Percentiles rank a stretch among this genome's conserved stretches.
These are phyloP conservation scores for Copidosoma aretas DNA, from an alignment of 2,888 invertebrate species.

Conservation along the genomic window DNA sequence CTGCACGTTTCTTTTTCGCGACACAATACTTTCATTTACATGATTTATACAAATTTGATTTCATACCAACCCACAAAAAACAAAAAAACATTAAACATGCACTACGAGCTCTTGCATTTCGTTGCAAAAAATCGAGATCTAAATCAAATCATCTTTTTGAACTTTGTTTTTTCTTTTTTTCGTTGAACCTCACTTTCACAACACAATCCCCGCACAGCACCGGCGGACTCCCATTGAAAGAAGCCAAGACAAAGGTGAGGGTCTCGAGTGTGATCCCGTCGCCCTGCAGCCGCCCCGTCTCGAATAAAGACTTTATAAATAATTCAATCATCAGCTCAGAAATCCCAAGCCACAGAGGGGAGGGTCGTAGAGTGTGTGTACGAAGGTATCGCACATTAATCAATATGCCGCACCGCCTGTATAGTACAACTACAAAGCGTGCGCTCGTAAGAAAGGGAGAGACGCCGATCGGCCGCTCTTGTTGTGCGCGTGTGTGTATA, in stretches of 20 bases:
- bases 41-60: too few relatives aligned
- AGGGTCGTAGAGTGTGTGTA: conserved; percentile 44
- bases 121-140: neutral
- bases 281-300: conserved; percentile 47
- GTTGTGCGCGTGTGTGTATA: conserved; percentile 44
- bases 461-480: conserved; percentile 33
- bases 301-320: conserved; percentile 61
- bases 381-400: conserved; percentile 52
- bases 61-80: too few relatives aligned
- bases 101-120: too few relatives aligned
- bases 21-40: too few relatives aligned
- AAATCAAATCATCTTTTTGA: conserved; percentile 36
- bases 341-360: conserved; percentile 48
- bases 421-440: conserved; percentile 4
- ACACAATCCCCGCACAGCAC: neutral
- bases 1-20: too few relatives aligned
- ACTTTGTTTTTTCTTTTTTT: conserved; percentile 11
- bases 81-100: too few relatives aligned
- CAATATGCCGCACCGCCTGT: conserved; percentile 51
- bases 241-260: conserved; percentile 27
- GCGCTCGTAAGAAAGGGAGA: neutral
- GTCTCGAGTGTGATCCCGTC: neutral
- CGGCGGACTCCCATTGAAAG: neutral
- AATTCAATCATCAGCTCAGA: conserved; percentile 57
- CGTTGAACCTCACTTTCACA: neutral